These are phyloP conservation scores for Anniella stebbinsi DNA, from an alignment of 2,797 vertebrate species.

Conservation along the genomic window DNA sequence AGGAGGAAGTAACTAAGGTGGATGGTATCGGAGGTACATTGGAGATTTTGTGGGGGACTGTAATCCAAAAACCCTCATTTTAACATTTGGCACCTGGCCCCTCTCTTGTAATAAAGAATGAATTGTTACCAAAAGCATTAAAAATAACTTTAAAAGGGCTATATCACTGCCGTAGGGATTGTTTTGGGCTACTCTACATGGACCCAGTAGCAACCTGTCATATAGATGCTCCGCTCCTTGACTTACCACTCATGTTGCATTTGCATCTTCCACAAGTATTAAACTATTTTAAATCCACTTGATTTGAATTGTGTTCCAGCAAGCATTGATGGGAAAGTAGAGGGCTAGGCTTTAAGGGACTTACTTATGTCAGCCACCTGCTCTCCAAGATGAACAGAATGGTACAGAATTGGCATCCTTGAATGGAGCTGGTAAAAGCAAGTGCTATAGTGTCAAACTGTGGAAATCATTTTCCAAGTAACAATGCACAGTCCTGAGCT, in stretches of 20 bases:
- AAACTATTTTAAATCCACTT: slow-evolving; percentile 38
- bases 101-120: neutral
- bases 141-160: neutral
- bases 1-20: slow-evolving; percentile 4
- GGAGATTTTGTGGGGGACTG: neutral
- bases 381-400: neutral
- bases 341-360: neutral
- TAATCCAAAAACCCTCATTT: slow-evolving; percentile 8
- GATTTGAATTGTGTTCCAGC: neutral
- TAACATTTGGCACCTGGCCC: slow-evolving; percentile 1
- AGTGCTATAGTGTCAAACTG: neutral
- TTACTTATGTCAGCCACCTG: neutral
- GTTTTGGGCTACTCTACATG: slow-evolving; percentile 3
- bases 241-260: neutral
- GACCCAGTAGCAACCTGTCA: neutral
- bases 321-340: neutral
- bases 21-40: neutral
- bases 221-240: slow-evolving; percentile 23
- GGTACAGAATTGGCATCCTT: neutral
- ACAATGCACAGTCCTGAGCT: too few relatives aligned
- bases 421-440: neutral
- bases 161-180: slow-evolving; percentile 20
- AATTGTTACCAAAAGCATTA: slow-evolving; percentile 11
- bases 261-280: slow-evolving; percentile 31
- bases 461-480: neutral